A percentile compares a stretch with the other conserved stretches of the same genome.
These are phyloP conservation scores for Craterocephalus amniculus DNA, from an alignment of 2,797 vertebrate genomes.

Conservation along the genomic window DNA sequence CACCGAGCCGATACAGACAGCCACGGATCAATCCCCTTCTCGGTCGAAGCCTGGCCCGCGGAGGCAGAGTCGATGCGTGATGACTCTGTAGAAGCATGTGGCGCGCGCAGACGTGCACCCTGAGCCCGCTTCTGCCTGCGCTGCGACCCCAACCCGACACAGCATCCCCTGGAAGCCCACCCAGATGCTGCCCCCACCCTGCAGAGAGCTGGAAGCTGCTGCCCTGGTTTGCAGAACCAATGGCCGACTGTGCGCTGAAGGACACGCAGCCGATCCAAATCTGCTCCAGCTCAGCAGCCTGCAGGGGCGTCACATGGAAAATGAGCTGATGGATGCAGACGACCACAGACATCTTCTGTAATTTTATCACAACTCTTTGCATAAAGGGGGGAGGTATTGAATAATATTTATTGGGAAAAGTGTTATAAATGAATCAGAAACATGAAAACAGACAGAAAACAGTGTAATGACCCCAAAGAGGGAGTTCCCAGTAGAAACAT, in stretches of 20 bases:
- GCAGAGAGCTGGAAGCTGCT: conserved; percentile 26
- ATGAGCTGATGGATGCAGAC: neutral
- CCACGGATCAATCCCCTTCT: conserved; percentile 44
- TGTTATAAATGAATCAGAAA: too few species aligned
- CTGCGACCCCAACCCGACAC: conserved; percentile 4
- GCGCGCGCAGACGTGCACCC: conserved; percentile 21
- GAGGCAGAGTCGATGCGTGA: conserved; percentile 39
- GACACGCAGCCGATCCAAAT: conserved; percentile 25
- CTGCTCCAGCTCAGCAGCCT: too few species aligned
- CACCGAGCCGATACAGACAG: conserved; percentile 24
- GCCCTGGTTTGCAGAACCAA: conserved; percentile 47
- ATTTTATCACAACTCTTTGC: neutral
- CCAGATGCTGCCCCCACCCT: conserved; percentile 4
- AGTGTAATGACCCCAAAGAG: too few species aligned
- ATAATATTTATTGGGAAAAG: too few species aligned
- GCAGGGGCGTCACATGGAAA: neutral
- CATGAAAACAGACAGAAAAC: too few species aligned
- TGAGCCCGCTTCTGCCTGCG: conserved; percentile 5
- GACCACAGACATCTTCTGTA: neutral
- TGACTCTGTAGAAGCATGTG: conserved; percentile 45
- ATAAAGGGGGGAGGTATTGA: too few species aligned
- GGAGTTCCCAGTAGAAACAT: too few species aligned
- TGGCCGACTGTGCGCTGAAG: conserved; percentile 23
- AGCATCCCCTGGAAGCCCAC: neutral
- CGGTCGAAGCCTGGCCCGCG: conserved; percentile 20